Percentiles rank a stretch among this genome's conserved stretches.
Conservation (phyloP, 23 tunicate genomes). For the Halocynthia aurantium region DNA sequence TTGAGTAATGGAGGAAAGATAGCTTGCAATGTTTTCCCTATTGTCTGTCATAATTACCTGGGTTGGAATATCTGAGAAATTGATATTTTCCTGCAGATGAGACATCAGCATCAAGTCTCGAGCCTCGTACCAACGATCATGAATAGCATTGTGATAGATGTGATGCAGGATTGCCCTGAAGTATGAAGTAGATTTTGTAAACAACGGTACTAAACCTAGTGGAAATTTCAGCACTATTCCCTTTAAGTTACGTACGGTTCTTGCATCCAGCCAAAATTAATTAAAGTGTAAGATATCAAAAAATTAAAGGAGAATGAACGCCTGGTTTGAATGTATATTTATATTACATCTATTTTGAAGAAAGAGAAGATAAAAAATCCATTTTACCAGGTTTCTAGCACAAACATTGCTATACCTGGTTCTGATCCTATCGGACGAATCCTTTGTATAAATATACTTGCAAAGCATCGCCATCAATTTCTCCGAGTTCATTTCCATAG, state of each 20-base stretch:
- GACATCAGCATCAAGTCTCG: constrained; percentile 96
- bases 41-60: constrained; percentile 13
- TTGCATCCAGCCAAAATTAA: not conserved
- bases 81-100: constrained; percentile 85
- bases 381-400: too few species aligned
- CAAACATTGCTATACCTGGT: constrained; percentile 24
- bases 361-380: too few species aligned
- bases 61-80: constrained; percentile 77
- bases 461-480: constrained; percentile 48
- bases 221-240: not conserved
- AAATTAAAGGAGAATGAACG: too few species aligned
- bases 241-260: not conserved
- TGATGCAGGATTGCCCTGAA: constrained; percentile 76
- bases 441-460: constrained; percentile 85
- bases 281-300: too few species aligned
- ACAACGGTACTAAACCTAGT: not conserved
- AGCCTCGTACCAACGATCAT: constrained; percentile 94
- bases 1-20: not conserved
- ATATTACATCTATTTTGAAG: too few species aligned
- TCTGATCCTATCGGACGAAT: constrained; percentile 76
- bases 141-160: constrained; percentile 91
- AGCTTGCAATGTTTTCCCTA: not conserved
- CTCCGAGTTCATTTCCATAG: constrained; percentile 11
- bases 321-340: too few species aligned
- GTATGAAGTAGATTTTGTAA: not conserved